phyloP scores from a whole-genome alignment of 92 coral and sea anemone species.

The Phenganax stokvisi region DNA sequence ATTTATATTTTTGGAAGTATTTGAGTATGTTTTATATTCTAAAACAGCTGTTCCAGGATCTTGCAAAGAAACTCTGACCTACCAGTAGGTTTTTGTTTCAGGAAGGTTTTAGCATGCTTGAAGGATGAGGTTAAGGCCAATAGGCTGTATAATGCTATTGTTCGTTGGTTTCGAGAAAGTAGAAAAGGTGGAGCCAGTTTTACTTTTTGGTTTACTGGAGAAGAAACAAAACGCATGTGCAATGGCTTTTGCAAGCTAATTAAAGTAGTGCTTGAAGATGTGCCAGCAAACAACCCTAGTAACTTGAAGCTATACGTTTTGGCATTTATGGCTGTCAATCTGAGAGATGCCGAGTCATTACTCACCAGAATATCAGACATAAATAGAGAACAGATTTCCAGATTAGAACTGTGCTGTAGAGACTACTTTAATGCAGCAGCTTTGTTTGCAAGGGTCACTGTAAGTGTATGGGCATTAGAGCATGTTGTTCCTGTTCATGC shows the following conservation, averaged over 20 bases:
- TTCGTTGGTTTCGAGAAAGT: slow-evolving; percentile 15
- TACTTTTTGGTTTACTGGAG: background rate
- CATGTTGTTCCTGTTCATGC: slow-evolving; percentile 14
- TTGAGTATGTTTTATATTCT: background rate
- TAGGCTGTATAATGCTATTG: background rate
- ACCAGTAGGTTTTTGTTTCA: background rate
- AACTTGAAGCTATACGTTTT: background rate
- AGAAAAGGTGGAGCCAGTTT: background rate
- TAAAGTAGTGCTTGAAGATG: slow-evolving; percentile 13
- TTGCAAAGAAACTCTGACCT: slow-evolving; percentile 8
- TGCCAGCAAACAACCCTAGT: background rate
- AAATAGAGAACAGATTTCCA: background rate
- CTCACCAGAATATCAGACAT: background rate
- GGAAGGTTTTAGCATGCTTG: background rate
- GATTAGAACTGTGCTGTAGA: background rate
- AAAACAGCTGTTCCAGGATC: background rate
- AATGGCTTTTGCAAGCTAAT: slow-evolving; percentile 11
- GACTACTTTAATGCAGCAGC: slow-evolving; percentile 16
- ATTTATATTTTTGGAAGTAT: slow-evolving; percentile 4
- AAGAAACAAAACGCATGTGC: background rate
- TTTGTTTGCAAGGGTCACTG: slow-evolving; percentile 15
- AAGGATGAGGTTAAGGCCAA: slow-evolving; percentile 10
- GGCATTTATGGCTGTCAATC: slow-evolving; percentile 10
- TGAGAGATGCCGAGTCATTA: background rate
- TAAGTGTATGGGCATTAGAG: slow-evolving; percentile 9